Base-by-base conservation (phyloP, 1,140 invertebrate genomes). In the Pseudomyrmex cubaensis region DNA sequence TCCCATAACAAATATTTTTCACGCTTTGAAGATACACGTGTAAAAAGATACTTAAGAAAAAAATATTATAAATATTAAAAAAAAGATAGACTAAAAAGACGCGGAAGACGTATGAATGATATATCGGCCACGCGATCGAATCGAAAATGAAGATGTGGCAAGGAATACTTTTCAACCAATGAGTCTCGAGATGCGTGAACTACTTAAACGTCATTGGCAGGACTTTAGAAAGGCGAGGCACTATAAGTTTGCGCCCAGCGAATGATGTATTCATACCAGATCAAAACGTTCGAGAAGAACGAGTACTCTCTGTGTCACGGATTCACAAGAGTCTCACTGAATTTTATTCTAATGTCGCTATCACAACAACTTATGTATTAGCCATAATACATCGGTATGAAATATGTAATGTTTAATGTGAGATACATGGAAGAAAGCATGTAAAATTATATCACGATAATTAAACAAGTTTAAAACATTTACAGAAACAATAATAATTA, bases 141-240 rank as follows among this genome's bases (percentile, higher is more conserved):
- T 86, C 66, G 69, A 67, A 72, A 82, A 80, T 48, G 57, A 62
- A 64, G 82, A 17, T 44, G 62, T 67, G 72, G 20, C 62, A 83
- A 86, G 91, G 87, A 48, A 90, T 56, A 91, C 87, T 92, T 92
- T 66, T 25, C 50, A 66, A 50, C 92, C 91, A 93, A 93, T 93
- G 57, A 59, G 3, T 48, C 9, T 15, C 13, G 46, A 63, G 82
- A 67, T 52, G 83, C 50, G 10, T 85, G 90, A 69, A 89, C 90
- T 74, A 92, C 91, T 93, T 92, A 8, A n/a, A 66, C 4, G 59
- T 50, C 62, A 93, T 92, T 93, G 90, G 92, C 63, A 61, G 59
- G 56, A 67, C 44, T 74, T 85, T 87, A 66, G 89, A 90, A 88
- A 90, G 90, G 85, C 73, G 80, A 82, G 76, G 50, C 62, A 50